phyloP scores from a whole-genome alignment of 2,888 invertebrate genomes.

The Amblyteles armatorius region DNA sequence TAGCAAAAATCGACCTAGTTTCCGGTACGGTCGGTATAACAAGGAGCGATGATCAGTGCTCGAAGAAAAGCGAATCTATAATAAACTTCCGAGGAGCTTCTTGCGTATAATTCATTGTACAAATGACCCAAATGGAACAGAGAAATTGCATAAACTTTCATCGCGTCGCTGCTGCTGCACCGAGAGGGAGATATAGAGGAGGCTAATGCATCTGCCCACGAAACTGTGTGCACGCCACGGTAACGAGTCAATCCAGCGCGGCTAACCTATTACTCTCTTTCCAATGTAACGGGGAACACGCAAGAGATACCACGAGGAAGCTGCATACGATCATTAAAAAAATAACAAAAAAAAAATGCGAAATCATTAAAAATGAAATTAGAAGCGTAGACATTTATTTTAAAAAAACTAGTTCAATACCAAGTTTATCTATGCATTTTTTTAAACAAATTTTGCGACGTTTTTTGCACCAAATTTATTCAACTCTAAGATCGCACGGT shows the following conservation, averaged over 20 bases:
- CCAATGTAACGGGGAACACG: constrained; percentile 28
- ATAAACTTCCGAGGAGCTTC: constrained; percentile 51
- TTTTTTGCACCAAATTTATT: too few species aligned
- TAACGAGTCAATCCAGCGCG: constrained; percentile 51
- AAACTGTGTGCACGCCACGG: constrained; percentile 49
- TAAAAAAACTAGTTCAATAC: not conserved
- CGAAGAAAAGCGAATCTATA: constrained; percentile 65
- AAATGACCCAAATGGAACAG: constrained; percentile 68
- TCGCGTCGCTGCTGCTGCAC: constrained; percentile 53
- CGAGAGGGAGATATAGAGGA: constrained; percentile 25
- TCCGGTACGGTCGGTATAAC: not conserved
- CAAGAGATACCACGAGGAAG: constrained; percentile 40
- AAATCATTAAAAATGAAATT: constrained; percentile 20
- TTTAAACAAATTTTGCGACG: too few species aligned
- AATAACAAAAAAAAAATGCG: constrained; percentile 9
- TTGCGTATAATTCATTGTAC: constrained; percentile 64
- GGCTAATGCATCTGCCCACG: constrained; percentile 26
- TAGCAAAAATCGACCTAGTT: constrained; percentile 1
- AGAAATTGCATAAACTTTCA: constrained; percentile 71
- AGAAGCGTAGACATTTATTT: constrained; percentile 11
- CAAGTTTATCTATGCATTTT: too few species aligned
- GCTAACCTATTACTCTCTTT: constrained; percentile 29
- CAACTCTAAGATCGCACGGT: too few species aligned
- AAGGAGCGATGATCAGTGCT: constrained; percentile 16
- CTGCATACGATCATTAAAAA: constrained; percentile 44